Evolutionary conservation across 2,113 vertebrate species (phyloP), one percentile per base, ranked within the genome.

Genomic region (Cebus imitator): DNA sequence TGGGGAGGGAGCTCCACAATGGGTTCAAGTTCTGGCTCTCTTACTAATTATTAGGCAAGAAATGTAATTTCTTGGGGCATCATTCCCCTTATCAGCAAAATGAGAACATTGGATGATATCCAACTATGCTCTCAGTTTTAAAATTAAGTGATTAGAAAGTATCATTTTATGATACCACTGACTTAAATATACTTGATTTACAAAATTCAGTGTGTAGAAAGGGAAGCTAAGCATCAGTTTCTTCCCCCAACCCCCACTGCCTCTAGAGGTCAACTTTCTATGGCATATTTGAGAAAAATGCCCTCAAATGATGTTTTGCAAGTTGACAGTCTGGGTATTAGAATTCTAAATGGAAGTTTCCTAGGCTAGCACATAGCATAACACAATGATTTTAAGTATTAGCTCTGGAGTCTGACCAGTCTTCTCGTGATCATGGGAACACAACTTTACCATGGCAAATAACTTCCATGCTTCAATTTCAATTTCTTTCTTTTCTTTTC

Each of bases 91-190:
- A 84, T 92, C 87, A 78, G 64, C 85, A 92, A 89, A 92, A 96
- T 87, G 76, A 97, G 75, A 94, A 70, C 25, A 43, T 32, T 93
- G 91, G 93, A 89, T 87, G 9, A 30, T 83, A 70, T 72, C 64
- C 87, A 95, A 90, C 91, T 52, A 88, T 88, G 79, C 72, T 84
- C n/a, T 97, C 68, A 66, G 78, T 90, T 96, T 95, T 82, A 55
- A 96, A 96, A 83, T 87, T 94, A 94, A 94, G 32, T 81, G 61
- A 94, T 94, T 95, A 93, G 90, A 91, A 95, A 90, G 57, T 84
- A 97, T 92, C 48, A 84, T 84, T 92, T 94, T 68, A 92, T 96
- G 92, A 85, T 64, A 55, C 37, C 66, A 90, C 40, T 85, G 35
- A 92, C 80, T 84, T 89, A 55, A 96, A 91, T 86, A 64, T 81